Evolutionary conservation across 1,140 invertebrate species (phyloP).

Genomic region (Trichonephila clavata): DNA sequence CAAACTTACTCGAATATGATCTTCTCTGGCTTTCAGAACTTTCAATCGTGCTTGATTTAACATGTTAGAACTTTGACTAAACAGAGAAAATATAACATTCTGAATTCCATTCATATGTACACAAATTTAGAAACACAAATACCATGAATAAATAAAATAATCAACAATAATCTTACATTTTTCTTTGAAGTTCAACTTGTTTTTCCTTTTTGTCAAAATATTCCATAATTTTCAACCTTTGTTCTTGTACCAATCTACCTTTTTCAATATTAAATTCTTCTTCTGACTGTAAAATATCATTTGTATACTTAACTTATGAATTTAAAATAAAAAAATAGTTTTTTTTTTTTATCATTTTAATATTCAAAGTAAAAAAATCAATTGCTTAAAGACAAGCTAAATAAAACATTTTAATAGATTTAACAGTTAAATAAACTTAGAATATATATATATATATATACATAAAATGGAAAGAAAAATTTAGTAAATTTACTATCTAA

Average conservation of each 20-base stretch:
- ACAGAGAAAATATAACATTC: slow-evolving; percentile 78
- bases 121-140: background rate
- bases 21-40: slow-evolving; percentile 96
- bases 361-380: too few species aligned
- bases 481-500: too few species aligned
- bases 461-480: too few species aligned
- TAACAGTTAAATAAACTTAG: too few species aligned
- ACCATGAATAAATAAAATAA: background rate
- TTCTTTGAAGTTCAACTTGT: slow-evolving; percentile 99
- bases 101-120: too few species aligned
- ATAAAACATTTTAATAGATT: too few species aligned
- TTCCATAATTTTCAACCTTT: slow-evolving; percentile 99
- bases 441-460: too few species aligned
- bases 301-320: too few species aligned
- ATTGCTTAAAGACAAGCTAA: too few species aligned
- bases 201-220: slow-evolving; percentile 99
- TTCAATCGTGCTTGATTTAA: slow-evolving; percentile 98
- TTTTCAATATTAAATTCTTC: slow-evolving; percentile 99
- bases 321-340: too few species aligned
- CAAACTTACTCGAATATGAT: slow-evolving; percentile 87
- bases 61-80: slow-evolving; percentile 98
- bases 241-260: slow-evolving; percentile 97
- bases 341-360: too few species aligned
- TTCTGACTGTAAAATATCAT: slow-evolving; percentile 86
- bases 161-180: slow-evolving; percentile 88